Conservation (phyloP, 2,113 vertebrate genomes). For the Malurus cyaneus region DNA sequence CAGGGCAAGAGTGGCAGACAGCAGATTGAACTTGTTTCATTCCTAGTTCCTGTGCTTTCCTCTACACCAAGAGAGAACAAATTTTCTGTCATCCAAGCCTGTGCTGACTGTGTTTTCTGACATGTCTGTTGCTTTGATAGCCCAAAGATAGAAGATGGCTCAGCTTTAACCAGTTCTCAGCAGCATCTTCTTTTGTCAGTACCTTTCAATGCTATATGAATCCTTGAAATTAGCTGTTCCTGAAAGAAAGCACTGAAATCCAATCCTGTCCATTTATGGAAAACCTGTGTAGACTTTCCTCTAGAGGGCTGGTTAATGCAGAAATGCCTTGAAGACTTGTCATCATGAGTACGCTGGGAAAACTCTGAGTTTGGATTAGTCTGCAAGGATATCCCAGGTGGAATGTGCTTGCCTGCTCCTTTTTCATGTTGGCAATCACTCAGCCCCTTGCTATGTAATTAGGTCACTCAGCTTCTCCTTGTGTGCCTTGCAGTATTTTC, state of each 20-base stretch:
- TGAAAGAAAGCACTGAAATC: neutral
- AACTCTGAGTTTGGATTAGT: neutral
- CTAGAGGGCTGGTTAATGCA: neutral
- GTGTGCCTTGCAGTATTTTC: neutral
- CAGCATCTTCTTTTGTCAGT: neutral
- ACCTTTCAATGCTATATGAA: neutral
- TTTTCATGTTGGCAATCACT: neutral
- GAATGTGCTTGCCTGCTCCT: neutral
- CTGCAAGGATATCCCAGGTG: neutral
- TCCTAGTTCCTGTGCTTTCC: neutral
- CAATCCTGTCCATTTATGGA: neutral
- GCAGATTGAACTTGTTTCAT: neutral
- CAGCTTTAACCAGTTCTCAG: neutral
- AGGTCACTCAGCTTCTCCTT: constrained; percentile 21
- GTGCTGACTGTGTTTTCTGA: neutral
- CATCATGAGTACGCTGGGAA: neutral
- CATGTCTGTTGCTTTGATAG: neutral
- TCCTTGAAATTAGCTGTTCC: neutral
- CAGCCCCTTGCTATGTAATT: constrained; percentile 15
- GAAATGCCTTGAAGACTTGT: neutral
- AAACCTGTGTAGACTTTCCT: neutral
- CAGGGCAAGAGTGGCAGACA: neutral
- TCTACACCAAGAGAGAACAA: neutral
- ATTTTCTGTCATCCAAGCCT: neutral
- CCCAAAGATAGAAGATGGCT: neutral